Conservation (phyloP, 2,113 vertebrate genomes). For the Rana temporaria region DNA sequence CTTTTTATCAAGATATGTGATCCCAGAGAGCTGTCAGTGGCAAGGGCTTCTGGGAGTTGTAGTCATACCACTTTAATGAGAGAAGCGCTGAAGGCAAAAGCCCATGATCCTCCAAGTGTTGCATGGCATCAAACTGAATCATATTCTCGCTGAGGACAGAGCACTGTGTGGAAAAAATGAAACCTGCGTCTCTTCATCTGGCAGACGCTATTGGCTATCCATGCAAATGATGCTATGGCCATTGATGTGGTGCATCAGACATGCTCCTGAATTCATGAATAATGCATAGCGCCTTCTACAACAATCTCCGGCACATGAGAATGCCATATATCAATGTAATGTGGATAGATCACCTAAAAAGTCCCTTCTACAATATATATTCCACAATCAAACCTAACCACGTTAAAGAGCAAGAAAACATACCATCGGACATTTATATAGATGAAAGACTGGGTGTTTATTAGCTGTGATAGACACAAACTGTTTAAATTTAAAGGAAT, state of each 20-base stretch:
- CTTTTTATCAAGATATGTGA: conserved; percentile 37
- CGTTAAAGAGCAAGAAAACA: conserved; percentile 31
- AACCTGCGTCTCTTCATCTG: conserved; percentile 8
- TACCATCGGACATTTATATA: conserved; percentile 3
- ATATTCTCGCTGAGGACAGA: conserved; percentile 7
- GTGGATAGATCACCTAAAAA: conserved; percentile 37
- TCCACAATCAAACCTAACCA: conserved; percentile 35
- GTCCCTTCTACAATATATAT: conserved; percentile 24
- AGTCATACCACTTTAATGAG: conserved; percentile 28
- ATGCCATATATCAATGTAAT: conserved; percentile 36
- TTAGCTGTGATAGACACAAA: background rate
- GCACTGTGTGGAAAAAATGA: background rate
- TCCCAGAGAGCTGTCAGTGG: conserved; percentile 8
- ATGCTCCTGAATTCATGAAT: conserved; percentile 17
- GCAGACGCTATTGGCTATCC: conserved; percentile 26
- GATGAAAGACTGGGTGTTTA: background rate
- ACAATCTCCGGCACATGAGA: conserved; percentile 14
- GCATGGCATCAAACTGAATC: conserved; percentile 23
- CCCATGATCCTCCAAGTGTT: conserved; percentile 40
- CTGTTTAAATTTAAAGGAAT: background rate
- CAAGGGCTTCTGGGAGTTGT: conserved; percentile 45
- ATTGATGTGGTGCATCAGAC: conserved; percentile 19
- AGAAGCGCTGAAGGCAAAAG: conserved; percentile 40
- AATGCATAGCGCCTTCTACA: conserved; percentile 15
- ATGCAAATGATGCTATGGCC: conserved; percentile 36